A percentile compares a stretch with the other conserved stretches of the same genome.
These are phyloP conservation scores for Limnephilus auricula DNA, from an alignment of 2,888 invertebrate species.

Conservation along the genomic window DNA sequence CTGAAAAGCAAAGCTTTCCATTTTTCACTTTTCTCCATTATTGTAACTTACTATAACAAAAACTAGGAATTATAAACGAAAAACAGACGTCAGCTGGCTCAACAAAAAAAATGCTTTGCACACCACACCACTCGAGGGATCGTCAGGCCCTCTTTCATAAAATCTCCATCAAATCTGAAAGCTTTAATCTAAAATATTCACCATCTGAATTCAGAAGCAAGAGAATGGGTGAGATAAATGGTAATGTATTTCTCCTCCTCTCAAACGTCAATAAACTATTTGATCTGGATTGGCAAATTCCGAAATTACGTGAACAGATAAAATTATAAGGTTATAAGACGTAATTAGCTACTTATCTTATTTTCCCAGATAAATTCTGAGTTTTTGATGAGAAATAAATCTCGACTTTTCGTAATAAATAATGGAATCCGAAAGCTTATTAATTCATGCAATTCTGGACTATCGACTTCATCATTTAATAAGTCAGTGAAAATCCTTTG, in stretches of 20 bases:
- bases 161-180: neutral
- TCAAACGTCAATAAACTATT: neutral
- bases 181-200: neutral
- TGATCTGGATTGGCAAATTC: neutral
- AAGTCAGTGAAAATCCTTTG: too few species aligned
- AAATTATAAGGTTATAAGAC: neutral
- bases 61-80: neutral
- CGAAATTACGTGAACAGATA: accelerated
- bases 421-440: too few species aligned
- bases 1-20: too few species aligned
- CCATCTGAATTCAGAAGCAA: neutral
- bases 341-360: neutral
- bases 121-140: neutral
- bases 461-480: too few species aligned
- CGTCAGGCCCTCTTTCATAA: neutral
- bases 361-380: neutral
- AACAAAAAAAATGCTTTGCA: neutral
- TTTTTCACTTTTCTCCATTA: too few species aligned
- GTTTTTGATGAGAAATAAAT: too few species aligned
- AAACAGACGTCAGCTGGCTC: neutral
- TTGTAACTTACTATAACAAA: too few species aligned
- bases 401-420: too few species aligned
- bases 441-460: too few species aligned
- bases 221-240: neutral
- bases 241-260: neutral